phyloP scores from a whole-genome alignment of 2,888 invertebrate species.

The Oxycera nigricornis region DNA sequence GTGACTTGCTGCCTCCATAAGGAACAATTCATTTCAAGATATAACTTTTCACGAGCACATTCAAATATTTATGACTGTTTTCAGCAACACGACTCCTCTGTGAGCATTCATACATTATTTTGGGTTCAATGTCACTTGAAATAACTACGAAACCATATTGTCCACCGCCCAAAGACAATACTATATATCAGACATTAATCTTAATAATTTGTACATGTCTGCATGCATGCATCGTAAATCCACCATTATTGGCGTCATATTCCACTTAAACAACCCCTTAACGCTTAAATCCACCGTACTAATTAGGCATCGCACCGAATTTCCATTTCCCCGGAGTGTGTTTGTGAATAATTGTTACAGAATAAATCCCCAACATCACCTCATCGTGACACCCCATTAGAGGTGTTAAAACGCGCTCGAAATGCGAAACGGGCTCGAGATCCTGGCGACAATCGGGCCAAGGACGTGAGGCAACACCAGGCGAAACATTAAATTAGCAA shows the following conservation, averaged over 20 bases:
- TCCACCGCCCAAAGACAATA: no score
- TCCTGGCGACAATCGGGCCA: neutral
- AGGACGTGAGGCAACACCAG: slow-evolving; percentile 6
- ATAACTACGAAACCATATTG: no score
- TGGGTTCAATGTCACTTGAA: no score
- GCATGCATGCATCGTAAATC: no score
- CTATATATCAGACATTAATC: no score
- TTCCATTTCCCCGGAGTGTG: slow-evolving; percentile 43
- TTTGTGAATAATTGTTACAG: slow-evolving; percentile 46
- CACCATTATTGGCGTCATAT: neutral
- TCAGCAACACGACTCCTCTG: no score
- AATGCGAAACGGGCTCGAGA: slow-evolving; percentile 41
- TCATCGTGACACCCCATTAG: slow-evolving; percentile 45
- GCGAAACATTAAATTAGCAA: slow-evolving; percentile 23
- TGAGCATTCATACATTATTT: no score
- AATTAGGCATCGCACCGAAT: slow-evolving; percentile 34
- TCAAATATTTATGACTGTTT: no score
- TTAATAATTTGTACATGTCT: no score
- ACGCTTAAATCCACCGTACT: slow-evolving; percentile 31
- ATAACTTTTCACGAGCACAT: no score
- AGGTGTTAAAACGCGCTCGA: slow-evolving; percentile 46
- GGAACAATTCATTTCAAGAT: no score
- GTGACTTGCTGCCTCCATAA: no score
- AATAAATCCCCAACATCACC: slow-evolving; percentile 44
- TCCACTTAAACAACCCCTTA: slow-evolving; percentile 9